Evolutionary conservation across 2,888 invertebrate species (phyloP), one percentile per base, ranked within the genome.

Genomic region (Diogma glabrata): DNA sequence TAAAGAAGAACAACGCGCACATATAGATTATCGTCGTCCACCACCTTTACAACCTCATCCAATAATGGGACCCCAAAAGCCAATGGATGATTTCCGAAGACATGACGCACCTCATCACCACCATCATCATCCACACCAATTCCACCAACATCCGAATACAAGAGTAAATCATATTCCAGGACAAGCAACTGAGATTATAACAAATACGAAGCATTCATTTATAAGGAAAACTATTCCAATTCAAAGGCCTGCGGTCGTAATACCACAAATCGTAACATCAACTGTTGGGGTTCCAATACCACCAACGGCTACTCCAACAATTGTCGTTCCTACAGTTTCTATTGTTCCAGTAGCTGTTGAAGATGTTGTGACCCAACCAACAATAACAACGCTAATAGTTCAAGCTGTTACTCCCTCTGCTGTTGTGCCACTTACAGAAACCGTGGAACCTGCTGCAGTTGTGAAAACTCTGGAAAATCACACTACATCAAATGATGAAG

Each of bases 401-500:
- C 9, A 20, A n/a, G 23, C 20, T 19, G 17, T 28, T 3, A 17
- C 48, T 14, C 30, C 33, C 9, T 17, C 28, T n/a, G 23, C 24
- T 12, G 19, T 24, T 33, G 30, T 49, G 7, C 14, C 51, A 36
- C 23, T 33, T n/a, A 20, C 33, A 10, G 12, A 12, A 8, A n/a
- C 14, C 12, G 22, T 36, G 3, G 36, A 8, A 14, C 9, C 36
- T 8, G 16, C 16, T 14, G 3, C 16, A 16, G 36, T 36, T 4
- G 14, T 7, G 16, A 17, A 7, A 14, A 12, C n/a, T 14, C 16
- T 36, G 3, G 48, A 17, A 14, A 43, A 8, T 26, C 26, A 17
- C 28, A 28, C 23, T 4, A 28, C 28, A 9, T 6, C 43, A 1
- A 28, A 14, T 5, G 54, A 63, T 24, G 60, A 65, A 6, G 60